Base-by-base conservation (phyloP, 2,113 vertebrate species). In the Crotalus helleri region DNA sequence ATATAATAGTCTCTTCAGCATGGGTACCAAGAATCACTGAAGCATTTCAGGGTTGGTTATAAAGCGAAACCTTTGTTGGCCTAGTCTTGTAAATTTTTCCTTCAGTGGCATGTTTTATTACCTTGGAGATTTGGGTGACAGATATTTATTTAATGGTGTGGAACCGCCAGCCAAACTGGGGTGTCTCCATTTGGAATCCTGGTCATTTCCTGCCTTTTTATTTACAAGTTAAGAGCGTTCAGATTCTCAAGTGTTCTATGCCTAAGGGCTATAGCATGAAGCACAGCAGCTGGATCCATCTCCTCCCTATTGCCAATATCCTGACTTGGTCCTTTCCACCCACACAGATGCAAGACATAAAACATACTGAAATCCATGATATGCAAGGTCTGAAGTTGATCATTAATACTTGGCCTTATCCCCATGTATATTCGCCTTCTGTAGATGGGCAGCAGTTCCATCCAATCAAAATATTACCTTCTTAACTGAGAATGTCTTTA, bases 401-500 rank as follows among this genome's bases (percentile, higher is more conserved):
- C 98, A 98, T 98, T 98, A 98, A 98, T 98, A 98, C 97, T 98
- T 92, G 96, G 97, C 98, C 97, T 98, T 96, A 96, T 93, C 94
- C 95, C 94, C 85, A 53, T 93, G 94, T 95, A 95, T 23, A 1
- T 97, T 93, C 94, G 90, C 0, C 86, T 95, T 97, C 94, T 97
- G 97, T 95, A 96, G 98, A 98, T 97, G 96, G 97, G 97, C 97
- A 97, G 94, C 96, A 95, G 95, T 98, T 98, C 98, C 97, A 97
- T 88, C 97, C 96, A 94, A 98, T 94, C 97, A 97, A 98, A 98
- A 98, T 96, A 97, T 98, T 97, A 98, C 98, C 99, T 98, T 98
- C 98, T 98, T 99, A 98, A 98, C 96, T 96, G 98, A 98, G 98
- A 98, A 99, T 99, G 98, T 99, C 98, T 98, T 99, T 99, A 98